A percentile compares a stretch with the other conserved stretches of the same genome.
phyloP scores from a whole-genome alignment of 2,113 vertebrate genomes.

The Salminus brasiliensis region DNA sequence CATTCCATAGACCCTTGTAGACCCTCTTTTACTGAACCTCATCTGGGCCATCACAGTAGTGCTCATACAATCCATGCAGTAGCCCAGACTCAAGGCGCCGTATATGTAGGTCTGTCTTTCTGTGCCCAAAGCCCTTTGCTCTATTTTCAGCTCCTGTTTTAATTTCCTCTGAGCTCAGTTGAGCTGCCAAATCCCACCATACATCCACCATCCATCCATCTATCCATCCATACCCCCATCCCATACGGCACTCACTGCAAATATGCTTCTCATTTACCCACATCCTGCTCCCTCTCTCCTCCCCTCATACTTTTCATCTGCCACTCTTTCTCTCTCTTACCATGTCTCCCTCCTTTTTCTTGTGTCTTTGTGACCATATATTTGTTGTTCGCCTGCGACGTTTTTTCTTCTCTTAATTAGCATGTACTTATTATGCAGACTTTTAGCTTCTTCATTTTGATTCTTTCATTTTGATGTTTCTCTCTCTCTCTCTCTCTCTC shows the following conservation, averaged over 20 bases:
- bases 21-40: not conserved
- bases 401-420: not conserved
- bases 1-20: not conserved
- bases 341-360: not conserved
- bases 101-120: slow-evolving; percentile 11
- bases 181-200: slow-evolving; percentile 48
- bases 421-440: not conserved
- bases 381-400: not conserved
- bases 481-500: not conserved
- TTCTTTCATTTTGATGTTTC: not conserved
- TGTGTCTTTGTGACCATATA: slow-evolving; percentile 1
- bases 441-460: not conserved
- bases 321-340: not conserved
- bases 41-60: not conserved
- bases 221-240: slow-evolving; percentile 48
- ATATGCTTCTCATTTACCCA: slow-evolving; percentile 68
- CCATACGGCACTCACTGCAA: slow-evolving; percentile 56
- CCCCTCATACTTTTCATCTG: not conserved
- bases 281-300: slow-evolving; percentile 49
- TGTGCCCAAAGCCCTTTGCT: not conserved
- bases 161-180: slow-evolving; percentile 52
- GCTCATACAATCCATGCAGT: not conserved
- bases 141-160: slow-evolving; percentile 58
- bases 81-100: not conserved
- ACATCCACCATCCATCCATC: slow-evolving; percentile 49